Evolutionary conservation across 1,140 invertebrate genomes (phyloP), one percentile per base, ranked within the genome.

Genomic region (Choristoneura fumiferana): DNA sequence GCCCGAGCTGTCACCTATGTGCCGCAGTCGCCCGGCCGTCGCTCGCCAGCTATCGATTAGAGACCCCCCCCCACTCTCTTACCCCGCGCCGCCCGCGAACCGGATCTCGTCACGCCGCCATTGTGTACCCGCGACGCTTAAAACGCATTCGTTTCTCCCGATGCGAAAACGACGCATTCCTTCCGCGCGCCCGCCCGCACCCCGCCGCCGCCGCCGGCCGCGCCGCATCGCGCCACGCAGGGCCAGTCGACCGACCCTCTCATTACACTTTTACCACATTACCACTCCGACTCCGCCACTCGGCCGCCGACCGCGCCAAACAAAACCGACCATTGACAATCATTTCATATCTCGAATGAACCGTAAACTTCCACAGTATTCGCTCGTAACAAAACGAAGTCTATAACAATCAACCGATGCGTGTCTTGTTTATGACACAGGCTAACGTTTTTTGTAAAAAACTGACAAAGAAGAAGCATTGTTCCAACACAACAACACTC

Each of bases 1-100:
- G 81, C 83, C 84, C 83, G 88, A 87, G 82, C 79, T 87, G 84
- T 86, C 84, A 83, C 81, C 82, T 87, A 89, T 86, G 84, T 78
- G 85, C 81, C 85, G 72, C 83, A 84, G 85, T 84, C 82, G 89
- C 80, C 83, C 87, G 89, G 86, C 87, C 82, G 84, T 89, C 88
- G 87, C 85, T 89, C 84, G 85, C 84, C 84, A 80, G 87, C 87
- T 89, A 90, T 90, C 87, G 87, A 90, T 90, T 90, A 89, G 89
- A 88, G 83, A 73, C 79, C 78, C 73, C 76, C 75, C 79, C 78
- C 73, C 76, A 70, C 63, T 69, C 76, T 76, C 71, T 66, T 67
- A 62, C 69, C 74, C 84, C 75, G 73, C 78, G 73, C 70, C 76
- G 70, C 84, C 84, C 80, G 84, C 81, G 84, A 86, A 86, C 84